Conservation (phyloP, 1,140 invertebrate genomes). For the Dinoponera quadriceps region DNA sequence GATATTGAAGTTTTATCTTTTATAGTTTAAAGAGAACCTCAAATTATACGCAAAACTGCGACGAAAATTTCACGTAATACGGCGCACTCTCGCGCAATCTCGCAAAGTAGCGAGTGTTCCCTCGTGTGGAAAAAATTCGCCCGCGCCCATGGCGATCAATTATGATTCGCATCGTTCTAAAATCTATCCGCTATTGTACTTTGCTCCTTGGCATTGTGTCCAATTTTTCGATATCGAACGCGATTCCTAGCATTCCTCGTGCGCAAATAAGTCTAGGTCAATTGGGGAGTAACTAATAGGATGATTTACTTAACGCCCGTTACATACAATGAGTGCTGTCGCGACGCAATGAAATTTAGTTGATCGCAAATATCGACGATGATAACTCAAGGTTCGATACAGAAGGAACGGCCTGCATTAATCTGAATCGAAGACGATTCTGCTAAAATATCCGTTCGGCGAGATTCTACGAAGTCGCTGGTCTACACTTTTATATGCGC, state of each 20-base stretch:
- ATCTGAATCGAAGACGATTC: background rate
- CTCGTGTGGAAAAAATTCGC: background rate
- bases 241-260: slow-evolving; percentile 19
- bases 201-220: background rate
- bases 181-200: slow-evolving; percentile 10
- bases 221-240: slow-evolving; percentile 21
- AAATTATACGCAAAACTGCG: background rate
- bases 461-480: background rate
- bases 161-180: slow-evolving; percentile 32
- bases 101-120: background rate
- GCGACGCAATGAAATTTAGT: slow-evolving; percentile 54
- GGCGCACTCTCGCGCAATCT: background rate
- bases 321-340: background rate
- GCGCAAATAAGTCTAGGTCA: slow-evolving; percentile 55
- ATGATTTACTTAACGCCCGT: slow-evolving; percentile 55
- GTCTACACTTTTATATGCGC: background rate
- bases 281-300: slow-evolving; percentile 44
- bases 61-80: background rate
- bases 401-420: background rate
- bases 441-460: background rate
- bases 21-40: background rate
- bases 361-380: slow-evolving; percentile 9
- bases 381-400: background rate
- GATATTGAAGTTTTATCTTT: no score
- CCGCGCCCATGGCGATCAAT: slow-evolving; percentile 16